Evolutionary conservation across 2,113 vertebrate genomes (phyloP).

Genomic region (Cynoglossus semilaevis): DNA sequence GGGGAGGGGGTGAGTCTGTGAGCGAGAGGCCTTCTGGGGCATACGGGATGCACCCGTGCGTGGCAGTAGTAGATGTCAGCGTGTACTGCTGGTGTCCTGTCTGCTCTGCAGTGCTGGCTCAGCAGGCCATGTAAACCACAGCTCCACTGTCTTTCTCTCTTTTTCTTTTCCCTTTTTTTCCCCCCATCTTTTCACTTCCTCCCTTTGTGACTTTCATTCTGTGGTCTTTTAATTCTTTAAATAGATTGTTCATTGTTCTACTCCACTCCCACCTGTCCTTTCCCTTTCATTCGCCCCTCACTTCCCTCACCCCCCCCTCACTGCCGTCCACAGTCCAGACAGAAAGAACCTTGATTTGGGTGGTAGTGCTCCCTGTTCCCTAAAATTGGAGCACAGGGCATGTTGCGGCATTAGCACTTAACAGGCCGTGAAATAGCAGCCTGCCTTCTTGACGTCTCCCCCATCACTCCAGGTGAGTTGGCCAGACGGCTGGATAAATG

Average conservation of each 20-base stretch:
- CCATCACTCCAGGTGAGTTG: conserved; percentile 82
- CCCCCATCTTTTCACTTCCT: conserved; percentile 15
- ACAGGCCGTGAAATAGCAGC: conserved; percentile 94
- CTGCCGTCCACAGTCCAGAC: conserved; percentile 57
- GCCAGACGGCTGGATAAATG: conserved; percentile 84
- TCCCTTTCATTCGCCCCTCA: conserved; percentile 28
- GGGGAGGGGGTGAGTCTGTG: conserved; percentile 40
- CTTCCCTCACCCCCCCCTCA: background rate
- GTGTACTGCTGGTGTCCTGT: conserved; percentile 63
- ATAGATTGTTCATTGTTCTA: conserved; percentile 29
- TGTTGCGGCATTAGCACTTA: conserved; percentile 89
- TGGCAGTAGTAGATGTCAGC: conserved; percentile 67
- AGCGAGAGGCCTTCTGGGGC: conserved; percentile 54
- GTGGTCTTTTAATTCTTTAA: conserved; percentile 46
- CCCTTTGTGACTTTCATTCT: conserved; percentile 32
- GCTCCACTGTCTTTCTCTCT: conserved; percentile 33
- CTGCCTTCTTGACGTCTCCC: conserved; percentile 83
- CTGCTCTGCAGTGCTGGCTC: conserved; percentile 60
- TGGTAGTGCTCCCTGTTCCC: conserved; percentile 77
- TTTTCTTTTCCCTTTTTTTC: conserved; percentile 16
- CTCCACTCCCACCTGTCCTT: conserved; percentile 30
- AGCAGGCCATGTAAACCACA: conserved; percentile 66
- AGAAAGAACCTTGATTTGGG: conserved; percentile 74
- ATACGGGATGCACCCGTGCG: conserved; percentile 59
- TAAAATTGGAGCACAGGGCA: conserved; percentile 77